Conservation (phyloP, 30 jellyfish, hydroid and myxozoan species). For the Pseudorhiza aurosa region DNA sequence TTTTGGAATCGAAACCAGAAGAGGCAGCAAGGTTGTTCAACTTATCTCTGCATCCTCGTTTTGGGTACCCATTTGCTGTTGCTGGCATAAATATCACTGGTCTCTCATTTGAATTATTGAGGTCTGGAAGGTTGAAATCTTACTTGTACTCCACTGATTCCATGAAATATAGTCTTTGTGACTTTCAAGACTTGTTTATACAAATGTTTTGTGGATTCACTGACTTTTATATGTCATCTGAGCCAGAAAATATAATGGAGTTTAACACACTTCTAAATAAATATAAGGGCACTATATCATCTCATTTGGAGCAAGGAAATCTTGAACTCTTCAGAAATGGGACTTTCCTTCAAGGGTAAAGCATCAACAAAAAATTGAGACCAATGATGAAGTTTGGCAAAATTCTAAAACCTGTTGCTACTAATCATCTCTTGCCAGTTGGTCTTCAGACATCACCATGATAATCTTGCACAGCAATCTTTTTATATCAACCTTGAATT, state of each 20-base stretch:
- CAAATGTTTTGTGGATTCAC: conserved; percentile 72
- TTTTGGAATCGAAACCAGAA: conserved; percentile 65
- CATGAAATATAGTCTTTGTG: conserved; percentile 24
- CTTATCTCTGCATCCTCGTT: conserved; percentile 84
- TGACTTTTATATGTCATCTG: conserved; percentile 56
- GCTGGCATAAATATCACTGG: conserved; percentile 86
- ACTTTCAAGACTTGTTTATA: conserved; percentile 63
- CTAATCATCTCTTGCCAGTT: no score
- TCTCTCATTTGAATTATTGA: conserved; percentile 66
- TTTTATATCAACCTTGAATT: no score
- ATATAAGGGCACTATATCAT: conserved; percentile 40
- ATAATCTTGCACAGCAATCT: no score
- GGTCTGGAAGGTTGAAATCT: conserved; percentile 73
- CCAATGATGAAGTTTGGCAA: no score
- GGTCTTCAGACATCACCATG: no score
- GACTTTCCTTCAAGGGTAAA: conserved; percentile 26
- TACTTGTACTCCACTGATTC: conserved; percentile 52
- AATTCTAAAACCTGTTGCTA: no score
- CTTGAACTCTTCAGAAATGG: conserved; percentile 14
- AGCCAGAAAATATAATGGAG: conserved; percentile 82
- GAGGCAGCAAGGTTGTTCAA: conserved; percentile 69
- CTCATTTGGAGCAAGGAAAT: conserved; percentile 46
- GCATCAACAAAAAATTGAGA: neutral
- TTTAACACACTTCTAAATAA: conserved; percentile 55
- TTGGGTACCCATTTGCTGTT: conserved; percentile 88